A percentile compares a stretch with the other conserved stretches of the same genome.
phyloP scores from a whole-genome alignment of 1,140 invertebrate species.

The Lepidurus couesii region DNA sequence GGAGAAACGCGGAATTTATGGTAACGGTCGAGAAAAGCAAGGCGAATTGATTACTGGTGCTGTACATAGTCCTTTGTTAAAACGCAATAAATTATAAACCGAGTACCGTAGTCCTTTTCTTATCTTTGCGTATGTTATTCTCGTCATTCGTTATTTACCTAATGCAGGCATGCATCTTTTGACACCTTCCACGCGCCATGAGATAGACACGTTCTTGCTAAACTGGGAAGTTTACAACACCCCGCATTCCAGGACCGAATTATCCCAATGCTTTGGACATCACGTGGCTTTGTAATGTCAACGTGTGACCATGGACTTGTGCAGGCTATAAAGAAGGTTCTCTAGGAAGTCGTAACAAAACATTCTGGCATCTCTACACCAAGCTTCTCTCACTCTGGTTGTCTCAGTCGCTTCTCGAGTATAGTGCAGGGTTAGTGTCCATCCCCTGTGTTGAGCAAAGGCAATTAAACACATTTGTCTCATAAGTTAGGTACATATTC shows the following conservation, averaged over 20 bases:
- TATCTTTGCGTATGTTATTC: not conserved
- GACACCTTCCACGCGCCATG: not conserved
- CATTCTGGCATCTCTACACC: not conserved
- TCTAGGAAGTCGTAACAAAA: conserved; percentile 2
- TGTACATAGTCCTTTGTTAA: conserved; percentile 9
- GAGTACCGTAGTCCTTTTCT: not conserved
- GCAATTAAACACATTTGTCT: not conserved
- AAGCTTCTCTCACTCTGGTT: not conserved
- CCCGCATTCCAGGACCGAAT: not conserved
- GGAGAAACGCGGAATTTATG: conserved; percentile 33
- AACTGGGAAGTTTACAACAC: conserved; percentile 15
- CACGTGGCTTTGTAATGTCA: conserved; percentile 14
- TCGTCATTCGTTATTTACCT: not conserved
- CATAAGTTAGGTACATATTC: not conserved
- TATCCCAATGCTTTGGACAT: not conserved
- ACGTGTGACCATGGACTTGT: not conserved
- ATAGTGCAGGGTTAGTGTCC: too few species aligned
- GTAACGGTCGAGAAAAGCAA: conserved; percentile 28
- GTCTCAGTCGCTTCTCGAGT: not conserved
- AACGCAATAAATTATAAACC: not conserved
- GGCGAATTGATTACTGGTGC: conserved; percentile 29
- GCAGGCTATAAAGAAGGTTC: conserved; percentile 13
- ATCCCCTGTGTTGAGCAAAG: too few species aligned
- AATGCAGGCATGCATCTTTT: not conserved
- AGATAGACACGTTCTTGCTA: not conserved